phyloP scores from a whole-genome alignment of 2,888 invertebrate species.

The Allygus modestus region DNA sequence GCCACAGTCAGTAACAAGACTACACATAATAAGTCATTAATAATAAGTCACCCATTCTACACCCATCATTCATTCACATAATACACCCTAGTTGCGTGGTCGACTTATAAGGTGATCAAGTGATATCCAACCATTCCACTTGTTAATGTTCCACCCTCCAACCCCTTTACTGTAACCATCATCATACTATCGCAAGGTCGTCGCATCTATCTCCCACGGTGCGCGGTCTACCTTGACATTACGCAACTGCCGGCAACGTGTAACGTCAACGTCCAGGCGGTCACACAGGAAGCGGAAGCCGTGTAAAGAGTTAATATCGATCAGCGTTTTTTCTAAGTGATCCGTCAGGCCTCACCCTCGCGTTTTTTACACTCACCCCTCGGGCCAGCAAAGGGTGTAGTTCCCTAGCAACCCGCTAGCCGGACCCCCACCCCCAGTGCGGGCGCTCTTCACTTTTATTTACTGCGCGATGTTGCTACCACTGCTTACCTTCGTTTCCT shows the following conservation, averaged over 20 bases:
- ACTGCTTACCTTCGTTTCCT: conserved; percentile 39
- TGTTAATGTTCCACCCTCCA: no score
- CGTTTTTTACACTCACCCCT: conserved; percentile 61
- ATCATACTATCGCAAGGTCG: no score
- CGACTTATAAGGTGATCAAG: no score
- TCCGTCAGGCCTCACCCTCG: conserved; percentile 63
- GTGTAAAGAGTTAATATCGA: conserved; percentile 84
- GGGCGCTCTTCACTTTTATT: conserved; percentile 40
- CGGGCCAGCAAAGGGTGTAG: conserved; percentile 62
- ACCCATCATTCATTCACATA: no score
- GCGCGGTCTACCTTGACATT: neutral
- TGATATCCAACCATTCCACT: no score
- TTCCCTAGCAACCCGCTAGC: conserved; percentile 58
- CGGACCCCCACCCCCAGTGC: conserved; percentile 19
- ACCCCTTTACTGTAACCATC: no score
- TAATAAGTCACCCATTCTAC: no score
- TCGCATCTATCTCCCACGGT: neutral
- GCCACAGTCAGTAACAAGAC: no score
- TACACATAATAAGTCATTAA: no score
- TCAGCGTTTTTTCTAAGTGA: conserved; percentile 74
- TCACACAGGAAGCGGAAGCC: conserved; percentile 46
- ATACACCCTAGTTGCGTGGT: no score
- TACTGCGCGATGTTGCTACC: conserved; percentile 35
- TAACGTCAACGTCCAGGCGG: neutral
- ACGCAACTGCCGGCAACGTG: neutral